Evolutionary conservation across 2,888 invertebrate genomes (phyloP).

Genomic region (Pomacea canaliculata): DNA sequence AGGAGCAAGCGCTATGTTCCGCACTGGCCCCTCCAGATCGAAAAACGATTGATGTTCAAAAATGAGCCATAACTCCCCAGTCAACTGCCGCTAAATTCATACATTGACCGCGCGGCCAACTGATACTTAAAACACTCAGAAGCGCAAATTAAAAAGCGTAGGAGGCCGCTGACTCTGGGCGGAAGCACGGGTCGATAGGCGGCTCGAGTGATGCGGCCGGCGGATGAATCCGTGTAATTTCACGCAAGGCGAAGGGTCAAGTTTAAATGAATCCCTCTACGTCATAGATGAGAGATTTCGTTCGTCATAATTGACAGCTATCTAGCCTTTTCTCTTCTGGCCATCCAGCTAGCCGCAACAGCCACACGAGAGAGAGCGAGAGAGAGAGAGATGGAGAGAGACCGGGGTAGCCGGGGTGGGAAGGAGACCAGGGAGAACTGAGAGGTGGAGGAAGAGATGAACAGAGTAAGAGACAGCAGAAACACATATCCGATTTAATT

Average conservation of each 20-base stretch:
- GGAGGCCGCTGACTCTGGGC: neutral
- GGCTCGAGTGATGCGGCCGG: constrained; percentile 11
- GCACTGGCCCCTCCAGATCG: constrained; percentile 4
- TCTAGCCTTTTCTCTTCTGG: constrained; percentile 7
- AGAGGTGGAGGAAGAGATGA: no score
- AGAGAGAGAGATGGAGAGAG: neutral
- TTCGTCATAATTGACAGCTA: constrained; percentile 26
- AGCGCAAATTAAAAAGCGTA: constrained; percentile 19
- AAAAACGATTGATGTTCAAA: constrained; percentile 26
- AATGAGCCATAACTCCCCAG: constrained; percentile 21
- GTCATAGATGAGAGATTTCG: constrained; percentile 14
- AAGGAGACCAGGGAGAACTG: neutral
- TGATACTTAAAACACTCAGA: constrained; percentile 22
- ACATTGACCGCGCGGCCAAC: constrained; percentile 23
- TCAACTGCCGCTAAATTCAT: constrained; percentile 27
- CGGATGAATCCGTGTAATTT: constrained; percentile 29
- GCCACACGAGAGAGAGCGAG: neutral
- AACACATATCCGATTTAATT: constrained; percentile 25
- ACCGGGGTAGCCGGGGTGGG: neutral
- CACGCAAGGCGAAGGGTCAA: constrained; percentile 29
- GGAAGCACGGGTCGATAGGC: constrained; percentile 19
- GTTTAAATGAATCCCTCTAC: constrained; percentile 26
- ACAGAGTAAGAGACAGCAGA: neutral
- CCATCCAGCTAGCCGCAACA: neutral
- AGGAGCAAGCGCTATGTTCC: no score